Evolutionary conservation across 1,140 invertebrate genomes (phyloP).

Genomic region (Pseudomyrmex pallidus): DNA sequence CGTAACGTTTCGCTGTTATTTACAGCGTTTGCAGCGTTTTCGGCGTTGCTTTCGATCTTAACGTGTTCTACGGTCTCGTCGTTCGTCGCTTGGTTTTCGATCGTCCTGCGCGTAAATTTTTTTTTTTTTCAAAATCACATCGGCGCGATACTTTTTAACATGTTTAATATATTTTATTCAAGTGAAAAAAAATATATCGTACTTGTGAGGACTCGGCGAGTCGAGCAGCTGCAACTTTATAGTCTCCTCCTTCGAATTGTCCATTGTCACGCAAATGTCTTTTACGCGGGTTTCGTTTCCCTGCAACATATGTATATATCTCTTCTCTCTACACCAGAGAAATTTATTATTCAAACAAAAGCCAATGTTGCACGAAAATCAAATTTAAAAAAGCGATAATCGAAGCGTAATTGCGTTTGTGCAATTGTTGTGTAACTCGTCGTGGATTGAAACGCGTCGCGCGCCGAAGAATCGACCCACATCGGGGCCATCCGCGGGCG

Average conservation of each 20-base stretch:
- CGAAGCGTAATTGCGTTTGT: too few species aligned
- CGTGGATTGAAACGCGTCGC: background rate
- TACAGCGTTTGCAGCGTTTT: conserved; percentile 41
- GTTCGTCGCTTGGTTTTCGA: too few species aligned
- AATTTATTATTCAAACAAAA: conserved; percentile 3
- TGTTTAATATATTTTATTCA: background rate
- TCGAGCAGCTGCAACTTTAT: conserved; percentile 77
- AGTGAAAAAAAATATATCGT: conserved; percentile 34
- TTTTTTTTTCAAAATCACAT: conserved; percentile 14
- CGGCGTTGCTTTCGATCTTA: conserved; percentile 51
- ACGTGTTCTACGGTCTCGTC: too few species aligned
- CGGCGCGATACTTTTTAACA: background rate
- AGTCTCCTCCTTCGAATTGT: conserved; percentile 75
- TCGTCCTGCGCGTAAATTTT: conserved; percentile 52
- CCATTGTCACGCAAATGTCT: conserved; percentile 64
- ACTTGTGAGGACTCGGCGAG: conserved; percentile 75
- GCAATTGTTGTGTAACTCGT: background rate
- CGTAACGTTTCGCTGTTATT: background rate
- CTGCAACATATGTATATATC: background rate
- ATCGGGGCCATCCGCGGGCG: background rate
- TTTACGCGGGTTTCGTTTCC: background rate
- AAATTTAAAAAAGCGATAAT: background rate
- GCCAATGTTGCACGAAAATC: background rate
- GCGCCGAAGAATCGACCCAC: conserved; percentile 39
- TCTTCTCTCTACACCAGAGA: background rate